Conservation (phyloP, 2,797 vertebrate genomes). For the Sebastes matsubarae region DNA sequence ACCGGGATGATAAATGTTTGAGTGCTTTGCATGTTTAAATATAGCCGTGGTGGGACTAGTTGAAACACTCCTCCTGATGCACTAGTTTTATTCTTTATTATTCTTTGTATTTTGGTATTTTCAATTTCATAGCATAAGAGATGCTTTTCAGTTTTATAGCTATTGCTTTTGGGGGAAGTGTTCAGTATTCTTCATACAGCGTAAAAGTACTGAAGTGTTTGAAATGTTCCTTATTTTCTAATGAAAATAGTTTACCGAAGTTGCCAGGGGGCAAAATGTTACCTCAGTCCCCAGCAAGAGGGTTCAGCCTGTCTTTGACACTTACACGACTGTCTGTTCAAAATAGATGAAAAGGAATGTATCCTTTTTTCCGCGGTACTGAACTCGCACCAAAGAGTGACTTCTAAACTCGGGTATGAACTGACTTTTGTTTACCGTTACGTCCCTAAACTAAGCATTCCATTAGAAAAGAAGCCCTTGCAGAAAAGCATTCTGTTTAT, state of each 20-base stretch:
- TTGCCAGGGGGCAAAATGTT: not conserved
- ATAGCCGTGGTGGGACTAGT: no score
- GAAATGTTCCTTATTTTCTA: not conserved
- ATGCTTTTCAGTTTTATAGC: not conserved
- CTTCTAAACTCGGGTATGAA: no score
- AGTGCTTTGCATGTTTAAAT: no score
- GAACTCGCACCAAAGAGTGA: no score
- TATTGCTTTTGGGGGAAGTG: not conserved
- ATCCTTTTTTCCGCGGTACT: no score
- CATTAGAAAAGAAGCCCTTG: not conserved
- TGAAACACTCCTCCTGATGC: not conserved
- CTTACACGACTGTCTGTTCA: not conserved
- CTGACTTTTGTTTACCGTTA: not conserved
- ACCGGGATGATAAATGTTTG: no score
- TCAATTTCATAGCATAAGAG: not conserved
- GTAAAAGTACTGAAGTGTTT: not conserved
- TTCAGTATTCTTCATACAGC: not conserved
- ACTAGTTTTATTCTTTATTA: not conserved
- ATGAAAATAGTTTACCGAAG: not conserved
- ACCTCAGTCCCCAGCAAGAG: no score
- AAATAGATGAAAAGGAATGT: no score
- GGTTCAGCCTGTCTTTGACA: not conserved
- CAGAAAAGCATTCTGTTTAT: constrained; percentile 15
- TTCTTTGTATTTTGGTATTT: not conserved
- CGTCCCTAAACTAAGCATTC: not conserved